Evolutionary conservation across 2,797 vertebrate genomes (phyloP).

Genomic region (Pitangus sulphuratus): DNA sequence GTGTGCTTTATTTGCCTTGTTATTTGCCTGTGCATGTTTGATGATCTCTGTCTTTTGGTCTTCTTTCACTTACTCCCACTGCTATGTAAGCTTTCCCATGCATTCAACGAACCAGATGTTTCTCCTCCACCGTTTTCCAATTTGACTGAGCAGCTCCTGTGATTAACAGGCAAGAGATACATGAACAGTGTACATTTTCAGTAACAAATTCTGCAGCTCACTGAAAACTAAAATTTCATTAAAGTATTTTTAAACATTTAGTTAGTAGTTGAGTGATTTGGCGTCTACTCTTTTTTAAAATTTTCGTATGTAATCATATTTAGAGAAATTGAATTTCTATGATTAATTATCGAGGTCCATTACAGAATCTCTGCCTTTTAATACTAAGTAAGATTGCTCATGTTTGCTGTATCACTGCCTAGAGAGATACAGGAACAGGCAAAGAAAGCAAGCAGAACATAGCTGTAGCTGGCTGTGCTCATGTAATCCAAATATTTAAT

Average conservation of each 20-base stretch:
- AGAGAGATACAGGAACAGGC: neutral
- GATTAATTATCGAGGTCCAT: neutral
- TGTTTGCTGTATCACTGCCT: neutral
- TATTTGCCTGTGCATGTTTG: neutral
- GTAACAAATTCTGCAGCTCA: neutral
- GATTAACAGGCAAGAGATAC: neutral
- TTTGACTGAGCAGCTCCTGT: neutral
- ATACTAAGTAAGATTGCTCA: neutral
- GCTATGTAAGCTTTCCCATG: neutral
- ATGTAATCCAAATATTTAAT: slow-evolving; percentile 24
- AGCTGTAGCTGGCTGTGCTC: neutral
- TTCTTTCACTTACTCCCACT: neutral
- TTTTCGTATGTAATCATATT: neutral
- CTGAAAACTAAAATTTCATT: neutral
- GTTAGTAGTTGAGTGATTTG: neutral
- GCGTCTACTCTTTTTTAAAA: neutral
- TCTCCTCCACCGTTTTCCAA: neutral
- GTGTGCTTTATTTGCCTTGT: neutral
- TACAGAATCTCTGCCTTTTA: neutral
- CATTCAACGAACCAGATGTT: neutral
- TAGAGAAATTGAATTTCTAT: neutral
- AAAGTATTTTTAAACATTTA: neutral
- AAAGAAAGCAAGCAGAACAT: neutral
- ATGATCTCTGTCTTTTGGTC: neutral
- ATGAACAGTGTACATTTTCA: neutral